phyloP scores from a whole-genome alignment of 2,888 invertebrate genomes.

The Unio delphinus region DNA sequence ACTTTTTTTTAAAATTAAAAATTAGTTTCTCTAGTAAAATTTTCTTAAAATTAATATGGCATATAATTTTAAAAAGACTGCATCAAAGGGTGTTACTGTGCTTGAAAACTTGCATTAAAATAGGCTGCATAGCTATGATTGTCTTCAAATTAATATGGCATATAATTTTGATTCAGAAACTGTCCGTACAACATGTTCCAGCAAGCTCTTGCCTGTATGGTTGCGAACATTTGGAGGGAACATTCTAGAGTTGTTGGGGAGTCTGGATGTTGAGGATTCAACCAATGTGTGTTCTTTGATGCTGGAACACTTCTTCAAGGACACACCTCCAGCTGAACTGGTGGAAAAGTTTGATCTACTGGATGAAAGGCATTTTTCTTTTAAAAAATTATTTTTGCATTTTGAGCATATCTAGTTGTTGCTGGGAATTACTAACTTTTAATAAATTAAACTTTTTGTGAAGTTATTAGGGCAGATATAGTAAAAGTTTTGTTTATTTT shows the following conservation, averaged over 20 bases:
- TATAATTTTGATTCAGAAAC: conserved; percentile 51
- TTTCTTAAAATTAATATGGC: no score
- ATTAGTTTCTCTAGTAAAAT: no score
- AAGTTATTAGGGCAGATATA: no score
- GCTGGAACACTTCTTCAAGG: conserved; percentile 76
- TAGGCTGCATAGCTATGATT: neutral
- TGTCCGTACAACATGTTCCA: conserved; percentile 64
- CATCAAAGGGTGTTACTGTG: no score
- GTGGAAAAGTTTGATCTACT: conserved; percentile 63
- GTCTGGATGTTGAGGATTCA: conserved; percentile 82
- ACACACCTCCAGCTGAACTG: conserved; percentile 60
- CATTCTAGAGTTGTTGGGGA: conserved; percentile 81
- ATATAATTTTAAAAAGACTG: no score
- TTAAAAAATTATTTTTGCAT: neutral
- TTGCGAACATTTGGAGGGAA: conserved; percentile 81
- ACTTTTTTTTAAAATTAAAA: no score
- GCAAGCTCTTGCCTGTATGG: conserved; percentile 80
- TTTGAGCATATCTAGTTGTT: no score
- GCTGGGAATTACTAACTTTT: no score
- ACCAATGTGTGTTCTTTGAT: conserved; percentile 75
- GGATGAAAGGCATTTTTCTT: conserved; percentile 59
- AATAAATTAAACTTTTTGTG: no score
- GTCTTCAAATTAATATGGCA: conserved; percentile 3
- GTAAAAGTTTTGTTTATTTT: no score
- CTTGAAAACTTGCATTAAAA: no score